These are phyloP conservation scores for Ascidia mentula DNA, from an alignment of 23 tunicate species.

Conservation along the genomic window DNA sequence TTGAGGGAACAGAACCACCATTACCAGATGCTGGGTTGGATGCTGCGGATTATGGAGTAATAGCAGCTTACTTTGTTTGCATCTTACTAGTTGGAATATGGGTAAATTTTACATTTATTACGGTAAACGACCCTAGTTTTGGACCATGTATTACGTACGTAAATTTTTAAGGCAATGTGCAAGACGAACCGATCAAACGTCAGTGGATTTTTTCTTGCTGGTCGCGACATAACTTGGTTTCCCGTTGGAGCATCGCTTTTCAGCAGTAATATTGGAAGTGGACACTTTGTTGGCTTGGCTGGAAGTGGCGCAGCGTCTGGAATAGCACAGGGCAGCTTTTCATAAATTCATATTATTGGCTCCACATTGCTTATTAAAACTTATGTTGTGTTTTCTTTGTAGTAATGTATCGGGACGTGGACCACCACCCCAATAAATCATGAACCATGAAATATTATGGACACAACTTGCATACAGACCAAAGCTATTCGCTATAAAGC, in stretches of 20 bases:
- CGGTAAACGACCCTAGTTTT: too few species aligned
- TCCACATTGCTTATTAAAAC: too few species aligned
- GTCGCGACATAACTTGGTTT: constrained; percentile 87
- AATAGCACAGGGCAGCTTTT: constrained; percentile 84
- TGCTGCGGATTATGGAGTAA: constrained; percentile 34
- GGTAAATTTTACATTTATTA: constrained; percentile 24
- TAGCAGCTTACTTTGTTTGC: constrained; percentile 36
- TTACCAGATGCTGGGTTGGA: constrained; percentile 44
- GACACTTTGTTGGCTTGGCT: constrained; percentile 95
- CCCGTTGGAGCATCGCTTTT: constrained; percentile 95
- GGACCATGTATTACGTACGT: too few species aligned
- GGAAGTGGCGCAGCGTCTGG: constrained; percentile 94
- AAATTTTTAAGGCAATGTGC: constrained; percentile 65
- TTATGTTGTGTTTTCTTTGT: too few species aligned
- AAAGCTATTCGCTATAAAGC: too few species aligned
- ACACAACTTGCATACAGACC: too few species aligned
- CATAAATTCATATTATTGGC: too few species aligned
- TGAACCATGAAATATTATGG: too few species aligned
- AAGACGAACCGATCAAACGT: constrained; percentile 69
- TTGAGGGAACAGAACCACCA: constrained; percentile 26
- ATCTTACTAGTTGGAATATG: constrained; percentile 59
- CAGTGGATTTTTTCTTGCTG: constrained; percentile 91
- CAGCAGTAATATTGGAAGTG: constrained; percentile 91
- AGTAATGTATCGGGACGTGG: too few species aligned
- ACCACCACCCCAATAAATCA: too few species aligned